Percentiles rank a stretch among this genome's conserved stretches.
These are phyloP conservation scores for Heterohyrax brucei DNA, from an alignment of 2,797 vertebrate genomes.

Conservation along the genomic window DNA sequence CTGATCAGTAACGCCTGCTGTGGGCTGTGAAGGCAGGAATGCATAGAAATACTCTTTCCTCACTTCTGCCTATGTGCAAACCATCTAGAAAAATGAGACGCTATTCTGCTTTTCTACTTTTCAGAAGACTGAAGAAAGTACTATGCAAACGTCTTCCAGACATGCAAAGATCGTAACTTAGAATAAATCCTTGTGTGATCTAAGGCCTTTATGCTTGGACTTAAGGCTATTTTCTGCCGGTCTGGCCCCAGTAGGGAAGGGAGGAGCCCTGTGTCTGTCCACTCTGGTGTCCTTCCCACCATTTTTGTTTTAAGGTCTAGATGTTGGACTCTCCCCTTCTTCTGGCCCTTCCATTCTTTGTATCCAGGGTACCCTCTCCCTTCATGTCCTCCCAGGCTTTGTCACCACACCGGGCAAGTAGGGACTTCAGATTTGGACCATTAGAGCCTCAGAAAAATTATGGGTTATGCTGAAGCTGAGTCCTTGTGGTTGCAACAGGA, in stretches of 20 bases:
- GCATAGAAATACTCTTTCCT: not conserved
- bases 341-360: too few species aligned
- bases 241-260: not conserved
- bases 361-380: not conserved
- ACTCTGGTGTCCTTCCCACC: not conserved
- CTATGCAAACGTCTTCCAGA: conserved; percentile 36
- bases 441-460: not conserved
- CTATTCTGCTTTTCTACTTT: conserved; percentile 31
- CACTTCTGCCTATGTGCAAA: not conserved
- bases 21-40: not conserved
- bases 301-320: too few species aligned
- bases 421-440: not conserved
- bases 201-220: not conserved
- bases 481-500: not conserved
- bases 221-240: not conserved
- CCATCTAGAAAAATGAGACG: not conserved
- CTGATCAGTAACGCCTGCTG: not conserved
- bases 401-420: not conserved
- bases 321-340: not conserved
- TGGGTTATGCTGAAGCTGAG: not conserved
- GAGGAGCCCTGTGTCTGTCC: not conserved
- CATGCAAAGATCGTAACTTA: conserved; percentile 33
- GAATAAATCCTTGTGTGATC: conserved; percentile 33
- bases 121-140: conserved; percentile 1
- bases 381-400: rapidly evolving